Evolutionary conservation across 2,113 vertebrate species (phyloP).

Genomic region (Daphoenositta chrysoptera): DNA sequence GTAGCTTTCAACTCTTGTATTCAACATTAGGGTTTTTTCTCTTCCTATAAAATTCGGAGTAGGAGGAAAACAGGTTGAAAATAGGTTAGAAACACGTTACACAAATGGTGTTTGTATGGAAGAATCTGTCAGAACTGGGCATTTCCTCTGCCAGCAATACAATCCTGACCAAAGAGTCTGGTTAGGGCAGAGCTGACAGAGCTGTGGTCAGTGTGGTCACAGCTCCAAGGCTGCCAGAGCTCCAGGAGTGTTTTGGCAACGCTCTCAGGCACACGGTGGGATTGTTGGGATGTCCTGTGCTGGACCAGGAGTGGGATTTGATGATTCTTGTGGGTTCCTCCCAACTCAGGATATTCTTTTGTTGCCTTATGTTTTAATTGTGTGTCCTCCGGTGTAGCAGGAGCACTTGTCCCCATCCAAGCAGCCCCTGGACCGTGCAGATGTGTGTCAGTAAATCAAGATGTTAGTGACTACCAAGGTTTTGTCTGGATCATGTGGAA

Average conservation of each 20-base stretch:
- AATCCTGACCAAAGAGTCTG: not conserved
- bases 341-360: not conserved
- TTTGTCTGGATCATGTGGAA: not conserved
- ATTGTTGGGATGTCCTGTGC: not conserved
- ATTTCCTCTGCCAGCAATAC: not conserved
- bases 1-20: not conserved
- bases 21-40: rapidly evolving
- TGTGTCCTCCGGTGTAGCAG: not conserved
- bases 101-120: not conserved
- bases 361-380: not conserved
- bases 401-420: rapidly evolving
- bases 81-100: not conserved
- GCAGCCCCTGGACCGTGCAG: not conserved
- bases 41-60: not conserved
- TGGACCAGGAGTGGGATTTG: not conserved
- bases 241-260: not conserved
- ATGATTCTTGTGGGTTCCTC: not conserved
- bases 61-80: not conserved
- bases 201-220: not conserved
- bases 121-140: not conserved
- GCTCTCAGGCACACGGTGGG: not conserved
- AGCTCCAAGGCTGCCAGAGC: not conserved
- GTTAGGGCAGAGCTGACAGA: not conserved
- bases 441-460: not conserved
- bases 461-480: not conserved